Evolutionary conservation across 2,888 invertebrate species (phyloP), one percentile per base, ranked within the genome.

Genomic region (Fabriciana adippe): DNA sequence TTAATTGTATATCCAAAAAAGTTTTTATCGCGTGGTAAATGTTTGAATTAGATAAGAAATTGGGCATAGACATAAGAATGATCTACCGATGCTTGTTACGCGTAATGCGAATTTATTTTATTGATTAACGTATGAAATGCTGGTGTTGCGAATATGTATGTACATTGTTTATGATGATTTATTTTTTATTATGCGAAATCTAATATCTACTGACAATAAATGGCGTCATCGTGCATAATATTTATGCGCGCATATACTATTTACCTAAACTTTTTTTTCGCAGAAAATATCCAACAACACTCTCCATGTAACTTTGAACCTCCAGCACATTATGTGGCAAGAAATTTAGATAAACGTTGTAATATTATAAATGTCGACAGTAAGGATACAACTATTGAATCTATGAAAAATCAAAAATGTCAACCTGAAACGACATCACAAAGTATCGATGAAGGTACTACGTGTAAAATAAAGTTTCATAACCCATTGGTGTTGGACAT

Each of bases 271-370:
- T 31, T 14, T 6, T 3, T 3, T 61, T 21, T 50, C 35, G 50
- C 61, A 61, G 61, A 48, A 21, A 62, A 47, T 1, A 21, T 21
- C 3, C 54, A 59, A n/a, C 55, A 55, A 21, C 50, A 47, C 16
- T 54, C 65, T 15, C 16, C 68, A 31, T 59, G 16, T 14, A 53
- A 50, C 41, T 66, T 48, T 14, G 86, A 86, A 64, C 84, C 88
- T 4, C 81, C 85, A 0, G 72, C 84, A 6, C 88, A 92, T 55
- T 81, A 88, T 45, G 80, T 86, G 26, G 66, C 82, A 74, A 79
- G 80, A 70, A 73, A 71, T 56, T 69, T 74, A 21, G 80, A 79
- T 16, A 78, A 75, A 62, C 21, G 64, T 47, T 35, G 59, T 18
- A 26, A 16, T 1, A 8, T 21, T 6, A 14, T 13, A 15, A 60